Evolutionary conservation across 2,113 vertebrate species (phyloP).

Genomic region (Andinoacara biseriatus): DNA sequence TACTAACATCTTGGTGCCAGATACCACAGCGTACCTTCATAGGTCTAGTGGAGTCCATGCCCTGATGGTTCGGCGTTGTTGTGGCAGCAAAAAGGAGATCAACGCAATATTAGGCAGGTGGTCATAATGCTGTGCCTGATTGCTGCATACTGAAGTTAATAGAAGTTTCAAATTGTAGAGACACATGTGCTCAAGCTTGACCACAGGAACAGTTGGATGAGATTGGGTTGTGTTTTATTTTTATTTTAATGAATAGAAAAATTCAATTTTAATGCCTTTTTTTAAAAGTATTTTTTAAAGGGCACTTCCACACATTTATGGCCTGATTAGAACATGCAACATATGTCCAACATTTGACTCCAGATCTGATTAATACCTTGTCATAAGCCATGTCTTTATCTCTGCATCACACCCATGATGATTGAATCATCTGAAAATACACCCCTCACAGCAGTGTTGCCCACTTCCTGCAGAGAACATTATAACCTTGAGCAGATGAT

Average conservation of each 20-base stretch:
- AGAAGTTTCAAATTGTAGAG: not conserved
- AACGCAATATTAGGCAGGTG: no score
- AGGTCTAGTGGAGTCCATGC: no score
- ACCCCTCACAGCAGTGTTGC: constrained; percentile 38
- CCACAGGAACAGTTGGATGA: constrained; percentile 9
- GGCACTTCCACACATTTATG: not conserved
- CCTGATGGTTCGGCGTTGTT: no score
- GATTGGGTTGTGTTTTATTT: not conserved
- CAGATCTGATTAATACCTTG: constrained; percentile 37
- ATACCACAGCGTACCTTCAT: no score
- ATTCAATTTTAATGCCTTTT: no score
- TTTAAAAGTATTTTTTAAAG: not conserved
- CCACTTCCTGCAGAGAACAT: constrained; percentile 37
- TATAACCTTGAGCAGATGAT: constrained; percentile 66
- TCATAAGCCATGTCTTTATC: constrained; percentile 15
- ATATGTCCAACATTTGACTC: not conserved
- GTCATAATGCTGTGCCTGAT: no score
- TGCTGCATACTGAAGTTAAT: no score
- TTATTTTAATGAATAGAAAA: no score
- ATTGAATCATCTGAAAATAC: constrained; percentile 59
- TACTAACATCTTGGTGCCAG: no score
- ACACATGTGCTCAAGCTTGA: not conserved
- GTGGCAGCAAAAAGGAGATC: no score
- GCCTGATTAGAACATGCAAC: not conserved
- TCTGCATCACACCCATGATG: constrained; percentile 20